These are phyloP conservation scores for Troides aeacus DNA, from an alignment of 2,888 invertebrate species.

Conservation along the genomic window DNA sequence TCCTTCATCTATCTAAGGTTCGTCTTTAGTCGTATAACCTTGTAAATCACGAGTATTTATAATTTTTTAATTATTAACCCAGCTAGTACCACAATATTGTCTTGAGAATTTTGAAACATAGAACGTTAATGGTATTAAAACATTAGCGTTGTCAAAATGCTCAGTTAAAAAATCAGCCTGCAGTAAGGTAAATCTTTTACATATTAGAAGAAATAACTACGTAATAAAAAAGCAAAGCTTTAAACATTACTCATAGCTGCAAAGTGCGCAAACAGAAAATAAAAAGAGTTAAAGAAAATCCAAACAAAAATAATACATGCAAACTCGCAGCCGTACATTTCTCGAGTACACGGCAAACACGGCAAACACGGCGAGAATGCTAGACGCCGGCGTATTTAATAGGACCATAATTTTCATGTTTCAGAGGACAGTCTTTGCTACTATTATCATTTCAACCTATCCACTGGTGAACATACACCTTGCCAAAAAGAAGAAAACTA, in stretches of 20 bases:
- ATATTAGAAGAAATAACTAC: no score
- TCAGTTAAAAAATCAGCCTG: no score
- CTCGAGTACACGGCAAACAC: slow-evolving; percentile 20
- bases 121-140: no score
- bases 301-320: slow-evolving; percentile 16
- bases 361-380: slow-evolving; percentile 8
- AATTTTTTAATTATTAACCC: no score
- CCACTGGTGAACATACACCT: no score
- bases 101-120: no score
- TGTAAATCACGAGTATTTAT: no score
- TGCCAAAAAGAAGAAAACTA: no score
- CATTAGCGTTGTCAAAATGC: no score
- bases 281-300: slow-evolving; percentile 10
- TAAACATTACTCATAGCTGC: slow-evolving; percentile 5
- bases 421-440: neutral
- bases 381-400: neutral
- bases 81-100: neutral
- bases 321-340: slow-evolving; percentile 15
- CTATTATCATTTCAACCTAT: no score
- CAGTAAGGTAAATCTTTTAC: no score
- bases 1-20: slow-evolving; percentile 9
- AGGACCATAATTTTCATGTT: slow-evolving; percentile 2
- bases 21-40: slow-evolving; percentile 6
- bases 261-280: slow-evolving; percentile 15
- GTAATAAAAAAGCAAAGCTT: neutral